A percentile compares a stretch with the other conserved stretches of the same genome.
Evolutionary conservation across 2,113 vertebrate genomes (phyloP).

Genomic region (Pteronura brasiliensis): DNA sequence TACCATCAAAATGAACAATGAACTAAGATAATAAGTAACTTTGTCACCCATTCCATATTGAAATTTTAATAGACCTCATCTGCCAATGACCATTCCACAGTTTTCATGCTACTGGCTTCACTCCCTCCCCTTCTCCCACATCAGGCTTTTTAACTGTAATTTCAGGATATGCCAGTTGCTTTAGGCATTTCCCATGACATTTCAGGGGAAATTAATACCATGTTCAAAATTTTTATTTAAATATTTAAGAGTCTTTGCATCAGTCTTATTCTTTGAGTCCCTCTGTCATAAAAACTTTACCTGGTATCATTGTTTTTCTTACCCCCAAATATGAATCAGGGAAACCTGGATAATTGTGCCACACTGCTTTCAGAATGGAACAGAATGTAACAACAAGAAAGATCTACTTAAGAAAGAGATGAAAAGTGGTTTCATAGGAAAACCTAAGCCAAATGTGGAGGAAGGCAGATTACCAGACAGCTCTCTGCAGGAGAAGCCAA

Average conservation of each 20-base stretch:
- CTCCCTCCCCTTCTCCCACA: neutral
- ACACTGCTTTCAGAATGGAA: constrained; percentile 9
- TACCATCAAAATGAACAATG: neutral
- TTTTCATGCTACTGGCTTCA: neutral
- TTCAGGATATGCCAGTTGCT: neutral
- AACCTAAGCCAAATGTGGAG: neutral
- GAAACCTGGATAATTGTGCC: neutral
- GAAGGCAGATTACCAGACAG: neutral
- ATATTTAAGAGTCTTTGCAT: neutral
- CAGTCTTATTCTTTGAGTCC: neutral
- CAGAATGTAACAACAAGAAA: neutral
- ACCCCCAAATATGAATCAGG: neutral
- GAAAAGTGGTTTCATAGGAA: neutral
- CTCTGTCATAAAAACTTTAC: neutral
- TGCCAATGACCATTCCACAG: too few relatives aligned
- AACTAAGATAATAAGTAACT: neutral
- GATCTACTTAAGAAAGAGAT: neutral
- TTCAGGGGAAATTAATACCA: neutral
- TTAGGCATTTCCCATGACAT: neutral
- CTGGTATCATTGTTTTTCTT: neutral
- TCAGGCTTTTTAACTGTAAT: neutral
- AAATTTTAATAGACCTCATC: neutral
- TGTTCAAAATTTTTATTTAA: neutral
- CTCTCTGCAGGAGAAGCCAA: neutral
- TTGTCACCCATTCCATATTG: neutral